phyloP scores from a whole-genome alignment of 2,113 vertebrate species.

The Pantherophis guttatus region DNA sequence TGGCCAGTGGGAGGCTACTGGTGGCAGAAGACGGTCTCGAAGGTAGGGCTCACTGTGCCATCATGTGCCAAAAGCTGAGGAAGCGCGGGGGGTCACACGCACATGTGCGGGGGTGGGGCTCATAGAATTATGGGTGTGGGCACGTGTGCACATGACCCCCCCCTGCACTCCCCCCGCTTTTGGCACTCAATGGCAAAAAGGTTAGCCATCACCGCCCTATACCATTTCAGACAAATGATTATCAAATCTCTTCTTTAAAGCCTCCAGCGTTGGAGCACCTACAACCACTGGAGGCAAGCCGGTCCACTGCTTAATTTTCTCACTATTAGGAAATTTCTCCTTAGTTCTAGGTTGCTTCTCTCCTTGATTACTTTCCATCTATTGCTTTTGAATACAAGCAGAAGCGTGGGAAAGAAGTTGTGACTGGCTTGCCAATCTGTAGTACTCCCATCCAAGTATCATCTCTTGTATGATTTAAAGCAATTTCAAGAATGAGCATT shows the following conservation, averaged over 20 bases:
- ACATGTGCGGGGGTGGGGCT: too few species aligned
- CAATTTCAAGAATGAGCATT: neutral
- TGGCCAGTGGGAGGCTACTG: too few species aligned
- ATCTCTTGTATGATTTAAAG: neutral
- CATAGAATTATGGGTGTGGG: too few species aligned
- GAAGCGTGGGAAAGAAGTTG: rapidly evolving
- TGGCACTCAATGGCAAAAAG: too few species aligned
- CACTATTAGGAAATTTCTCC: neutral
- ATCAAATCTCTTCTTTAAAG: neutral
- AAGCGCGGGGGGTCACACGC: too few species aligned
- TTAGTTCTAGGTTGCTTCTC: neutral
- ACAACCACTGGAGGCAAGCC: neutral
- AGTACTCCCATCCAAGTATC: neutral
- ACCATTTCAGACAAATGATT: neutral
- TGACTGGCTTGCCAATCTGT: rapidly evolving
- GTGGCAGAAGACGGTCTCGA: too few species aligned
- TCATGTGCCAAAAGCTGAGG: too few species aligned
- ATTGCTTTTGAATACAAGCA: neutral
- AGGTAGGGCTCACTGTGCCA: too few species aligned
- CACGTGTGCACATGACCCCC: too few species aligned
- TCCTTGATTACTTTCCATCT: neutral
- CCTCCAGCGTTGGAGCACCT: neutral
- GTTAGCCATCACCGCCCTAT: too few species aligned
- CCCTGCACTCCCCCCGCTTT: too few species aligned
- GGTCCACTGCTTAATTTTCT: neutral